phyloP scores from a whole-genome alignment of 2,113 vertebrate species.

The Pycnonotus jocosus region DNA sequence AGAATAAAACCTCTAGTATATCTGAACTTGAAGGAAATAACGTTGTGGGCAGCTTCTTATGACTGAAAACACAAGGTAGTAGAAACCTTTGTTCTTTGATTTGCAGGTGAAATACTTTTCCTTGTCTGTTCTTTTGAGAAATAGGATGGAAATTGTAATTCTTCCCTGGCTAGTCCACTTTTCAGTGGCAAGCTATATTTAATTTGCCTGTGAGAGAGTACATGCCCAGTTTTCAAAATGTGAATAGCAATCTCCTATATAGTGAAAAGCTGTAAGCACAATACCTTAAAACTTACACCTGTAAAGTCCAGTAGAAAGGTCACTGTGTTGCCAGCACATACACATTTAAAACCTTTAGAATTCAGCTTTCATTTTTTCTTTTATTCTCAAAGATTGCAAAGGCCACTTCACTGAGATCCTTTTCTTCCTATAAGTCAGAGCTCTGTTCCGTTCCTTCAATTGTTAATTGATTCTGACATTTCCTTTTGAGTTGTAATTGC shows the following conservation, averaged over 20 bases:
- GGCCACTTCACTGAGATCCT: not conserved
- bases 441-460: not conserved
- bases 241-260: not conserved
- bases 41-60: not conserved
- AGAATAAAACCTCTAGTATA: rapidly evolving
- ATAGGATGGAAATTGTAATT: not conserved
- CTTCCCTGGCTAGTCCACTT: not conserved
- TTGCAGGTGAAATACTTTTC: not conserved
- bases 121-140: not conserved
- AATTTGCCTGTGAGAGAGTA: not conserved
- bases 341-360: not conserved
- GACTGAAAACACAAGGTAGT: not conserved
- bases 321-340: not conserved
- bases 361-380: not conserved
- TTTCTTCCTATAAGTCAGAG: not conserved
- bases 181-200: not conserved
- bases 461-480: not conserved
- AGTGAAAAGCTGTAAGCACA: not conserved
- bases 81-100: not conserved
- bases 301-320: not conserved
- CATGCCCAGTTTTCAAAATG: not conserved
- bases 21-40: not conserved
- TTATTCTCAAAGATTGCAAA: not conserved
- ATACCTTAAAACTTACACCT: not conserved
- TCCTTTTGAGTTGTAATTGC: not conserved